phyloP scores from a whole-genome alignment of 2,797 vertebrate genomes.

The Percopsis omiscomaycus region DNA sequence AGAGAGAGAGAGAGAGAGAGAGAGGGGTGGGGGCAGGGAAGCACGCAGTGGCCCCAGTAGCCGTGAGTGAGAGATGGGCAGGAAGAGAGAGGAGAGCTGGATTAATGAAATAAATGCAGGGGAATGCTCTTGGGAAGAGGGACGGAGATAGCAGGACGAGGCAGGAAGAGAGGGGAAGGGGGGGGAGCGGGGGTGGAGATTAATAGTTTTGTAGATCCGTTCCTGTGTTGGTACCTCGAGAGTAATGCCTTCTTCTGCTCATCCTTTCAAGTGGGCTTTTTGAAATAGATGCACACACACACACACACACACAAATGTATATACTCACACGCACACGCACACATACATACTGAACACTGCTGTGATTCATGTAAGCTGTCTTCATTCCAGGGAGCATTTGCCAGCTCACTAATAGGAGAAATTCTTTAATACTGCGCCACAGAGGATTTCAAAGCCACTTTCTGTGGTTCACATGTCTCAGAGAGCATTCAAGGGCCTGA shows the following conservation, averaged over 20 bases:
- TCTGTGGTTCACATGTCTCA: conserved; percentile 68
- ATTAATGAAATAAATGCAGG: conserved; percentile 74
- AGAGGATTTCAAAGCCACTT: conserved; percentile 76
- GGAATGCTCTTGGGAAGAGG: conserved; percentile 64
- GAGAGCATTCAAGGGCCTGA: conserved; percentile 52
- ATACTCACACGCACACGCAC: conserved; percentile 3
- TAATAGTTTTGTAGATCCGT: conserved; percentile 76
- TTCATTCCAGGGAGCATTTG: conserved; percentile 72
- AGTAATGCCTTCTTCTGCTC: conserved; percentile 68
- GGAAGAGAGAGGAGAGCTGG: conserved; percentile 51
- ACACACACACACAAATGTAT: conserved; percentile 2
- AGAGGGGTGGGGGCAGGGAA: conserved; percentile 23
- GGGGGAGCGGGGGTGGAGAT: conserved; percentile 40
- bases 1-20: conserved; percentile 20
- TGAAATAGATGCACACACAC: conserved; percentile 46
- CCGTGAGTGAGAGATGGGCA: conserved; percentile 46
- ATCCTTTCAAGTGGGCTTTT: conserved; percentile 65
- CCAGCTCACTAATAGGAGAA: conserved; percentile 73
- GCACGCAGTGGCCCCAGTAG: conserved; percentile 49
- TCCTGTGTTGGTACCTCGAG: conserved; percentile 71
- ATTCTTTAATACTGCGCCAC: conserved; percentile 73
- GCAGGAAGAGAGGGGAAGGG: conserved; percentile 7
- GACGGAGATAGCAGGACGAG: conserved; percentile 50
- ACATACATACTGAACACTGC: conserved; percentile 63
- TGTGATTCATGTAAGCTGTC: conserved; percentile 76